Evolutionary conservation across 2,797 vertebrate genomes (phyloP).

Genomic region (Smutsia temminckii): DNA sequence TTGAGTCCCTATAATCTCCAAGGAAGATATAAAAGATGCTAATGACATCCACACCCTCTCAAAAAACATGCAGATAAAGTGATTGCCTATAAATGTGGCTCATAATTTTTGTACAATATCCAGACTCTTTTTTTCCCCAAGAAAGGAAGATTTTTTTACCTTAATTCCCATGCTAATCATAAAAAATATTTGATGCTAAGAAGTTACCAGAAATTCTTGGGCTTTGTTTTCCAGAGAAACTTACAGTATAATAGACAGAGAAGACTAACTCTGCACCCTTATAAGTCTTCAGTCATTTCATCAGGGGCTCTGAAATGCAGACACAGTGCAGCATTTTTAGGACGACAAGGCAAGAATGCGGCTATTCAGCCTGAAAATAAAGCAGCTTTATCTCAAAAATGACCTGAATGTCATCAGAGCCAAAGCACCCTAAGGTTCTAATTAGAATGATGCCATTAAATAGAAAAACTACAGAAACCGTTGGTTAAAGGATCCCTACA

Average conservation of each 20-base stretch:
- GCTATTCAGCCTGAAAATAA: conserved; percentile 68
- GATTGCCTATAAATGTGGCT: conserved; percentile 18
- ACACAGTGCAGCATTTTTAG: conserved; percentile 39
- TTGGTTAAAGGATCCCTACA: neutral
- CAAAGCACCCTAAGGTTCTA: conserved; percentile 53
- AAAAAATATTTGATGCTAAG: neutral
- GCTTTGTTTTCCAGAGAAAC: conserved; percentile 55
- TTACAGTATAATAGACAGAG: conserved; percentile 31
- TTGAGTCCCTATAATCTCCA: conserved; percentile 32
- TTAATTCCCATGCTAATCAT: conserved; percentile 6
- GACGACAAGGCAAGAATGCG: conserved; percentile 67
- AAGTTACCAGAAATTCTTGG: conserved; percentile 31
- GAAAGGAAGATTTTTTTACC: conserved; percentile 37
- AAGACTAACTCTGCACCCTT: conserved; percentile 13
- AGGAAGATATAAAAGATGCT: conserved; percentile 60
- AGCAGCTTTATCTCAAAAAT: conserved; percentile 38
- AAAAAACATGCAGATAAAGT: neutral
- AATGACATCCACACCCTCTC: conserved; percentile 14
- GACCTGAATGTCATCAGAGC: conserved; percentile 22
- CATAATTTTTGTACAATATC: conserved; percentile 57
- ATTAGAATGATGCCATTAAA: conserved; percentile 32
- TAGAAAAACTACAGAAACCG: neutral
- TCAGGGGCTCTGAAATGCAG: conserved; percentile 55
- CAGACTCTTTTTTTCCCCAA: neutral
- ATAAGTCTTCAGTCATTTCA: conserved; percentile 35